Base-by-base conservation (phyloP, 2,888 invertebrate species). In the Ecdyonurus torrentis region DNA sequence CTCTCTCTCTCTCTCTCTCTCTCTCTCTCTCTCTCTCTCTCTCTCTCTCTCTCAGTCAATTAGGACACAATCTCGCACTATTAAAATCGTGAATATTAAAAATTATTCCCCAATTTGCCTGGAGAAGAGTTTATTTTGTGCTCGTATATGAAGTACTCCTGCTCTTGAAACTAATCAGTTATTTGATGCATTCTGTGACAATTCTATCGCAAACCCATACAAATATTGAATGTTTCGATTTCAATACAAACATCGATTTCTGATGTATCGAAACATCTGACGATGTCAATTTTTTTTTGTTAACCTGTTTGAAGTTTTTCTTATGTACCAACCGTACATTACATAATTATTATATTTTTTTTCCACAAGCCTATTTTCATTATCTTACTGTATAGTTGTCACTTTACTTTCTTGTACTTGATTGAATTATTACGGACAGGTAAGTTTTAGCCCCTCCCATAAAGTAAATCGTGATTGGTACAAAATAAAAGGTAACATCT, bases 21-120 rank as follows among this genome's bases (percentile, higher is more conserved):
- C 67, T 69, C 71, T 69, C 71, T 72, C 72, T 72, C 72, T 74
- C 73, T 73, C 74, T 74, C 74, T 73, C 72, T 72, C 71, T 74
- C 73, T 74, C 73, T 73, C 70, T 68, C 69, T 69, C 68, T 67
- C 69, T n/a, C n/a, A n/a, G n/a, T n/a, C n/a, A n/a, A n/a, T n/a
- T n/a, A n/a, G n/a, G n/a, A n/a, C n/a, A n/a, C n/a, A n/a, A n/a
- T n/a, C n/a, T n/a, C n/a, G n/a, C n/a, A n/a, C n/a, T n/a, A n/a
- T n/a, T n/a, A n/a, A n/a, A n/a, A n/a, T n/a, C n/a, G n/a, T n/a
- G n/a, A n/a, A n/a, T n/a, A n/a, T n/a, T n/a, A n/a, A n/a, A n/a
- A n/a, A n/a, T n/a, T n/a, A n/a, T n/a, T n/a, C n/a, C n/a, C n/a
- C n/a, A n/a, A n/a, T n/a, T n/a, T n/a, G n/a, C n/a, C n/a, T n/a